Evolutionary conservation across 2,888 invertebrate species (phyloP).

Genomic region (Lathronympha strigana): DNA sequence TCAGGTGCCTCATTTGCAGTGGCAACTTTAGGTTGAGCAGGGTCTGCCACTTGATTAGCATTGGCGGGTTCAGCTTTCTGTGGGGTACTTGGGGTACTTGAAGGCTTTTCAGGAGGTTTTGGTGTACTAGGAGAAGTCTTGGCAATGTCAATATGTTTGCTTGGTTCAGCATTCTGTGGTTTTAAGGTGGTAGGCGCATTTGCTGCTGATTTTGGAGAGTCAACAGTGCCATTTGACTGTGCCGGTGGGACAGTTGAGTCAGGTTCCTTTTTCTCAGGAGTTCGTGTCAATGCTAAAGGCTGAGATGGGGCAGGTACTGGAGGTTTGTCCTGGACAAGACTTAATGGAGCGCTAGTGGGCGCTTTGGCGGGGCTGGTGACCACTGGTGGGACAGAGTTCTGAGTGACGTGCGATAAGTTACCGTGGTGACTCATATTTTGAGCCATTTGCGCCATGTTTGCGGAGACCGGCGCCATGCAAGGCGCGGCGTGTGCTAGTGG

Average conservation of each 20-base stretch:
- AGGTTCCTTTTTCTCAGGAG: conserved; percentile 77
- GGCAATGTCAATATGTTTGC: conserved; percentile 75
- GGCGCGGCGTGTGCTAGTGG: conserved; percentile 68
- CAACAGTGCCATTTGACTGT: conserved; percentile 75
- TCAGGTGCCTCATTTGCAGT: conserved; percentile 72
- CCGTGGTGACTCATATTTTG: conserved; percentile 83
- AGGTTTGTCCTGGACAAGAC: conserved; percentile 75
- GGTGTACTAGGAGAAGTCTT: conserved; percentile 78
- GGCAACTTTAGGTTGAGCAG: conserved; percentile 68
- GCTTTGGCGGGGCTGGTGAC: conserved; percentile 69
- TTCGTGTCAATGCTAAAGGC: conserved; percentile 75
- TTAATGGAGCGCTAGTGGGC: conserved; percentile 70
- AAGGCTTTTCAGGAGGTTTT: conserved; percentile 74
- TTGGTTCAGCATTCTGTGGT: conserved; percentile 70
- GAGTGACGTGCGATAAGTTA: conserved; percentile 75
- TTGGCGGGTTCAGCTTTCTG: conserved; percentile 66
- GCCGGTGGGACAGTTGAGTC: conserved; percentile 60
- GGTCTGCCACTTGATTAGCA: conserved; percentile 59
- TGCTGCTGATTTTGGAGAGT: conserved; percentile 68
- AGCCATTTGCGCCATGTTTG: conserved; percentile 81
- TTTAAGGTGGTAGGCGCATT: conserved; percentile 66
- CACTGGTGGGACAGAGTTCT: conserved; percentile 68
- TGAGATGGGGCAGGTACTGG: conserved; percentile 53
- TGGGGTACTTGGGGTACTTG: conserved; percentile 63
- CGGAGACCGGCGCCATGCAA: conserved; percentile 79